These are phyloP conservation scores for Hartigia nigra DNA, from an alignment of 2,888 invertebrate genomes.

Conservation along the genomic window DNA sequence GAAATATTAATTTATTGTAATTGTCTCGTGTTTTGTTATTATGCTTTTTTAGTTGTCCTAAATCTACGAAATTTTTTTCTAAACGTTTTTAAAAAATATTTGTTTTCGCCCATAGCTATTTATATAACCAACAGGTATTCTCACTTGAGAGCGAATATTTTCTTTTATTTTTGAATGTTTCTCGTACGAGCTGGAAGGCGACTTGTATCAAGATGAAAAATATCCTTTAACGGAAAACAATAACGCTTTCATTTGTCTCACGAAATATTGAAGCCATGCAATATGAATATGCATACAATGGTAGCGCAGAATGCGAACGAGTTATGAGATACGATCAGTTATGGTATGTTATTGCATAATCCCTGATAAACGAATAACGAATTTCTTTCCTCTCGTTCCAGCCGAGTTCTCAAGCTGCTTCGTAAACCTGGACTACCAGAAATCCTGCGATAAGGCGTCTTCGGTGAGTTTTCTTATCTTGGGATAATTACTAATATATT, in stretches of 20 bases:
- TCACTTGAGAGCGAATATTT: background rate
- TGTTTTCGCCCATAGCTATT: background rate
- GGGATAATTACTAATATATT: too few relatives aligned
- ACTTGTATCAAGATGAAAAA: background rate
- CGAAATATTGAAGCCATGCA: slow-evolving; percentile 40
- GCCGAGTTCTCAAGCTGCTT: slow-evolving; percentile 23
- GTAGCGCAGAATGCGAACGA: background rate
- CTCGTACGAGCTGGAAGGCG: background rate
- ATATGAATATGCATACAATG: slow-evolving; percentile 32
- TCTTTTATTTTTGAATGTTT: background rate
- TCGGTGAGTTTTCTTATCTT: background rate
- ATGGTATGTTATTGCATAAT: background rate
- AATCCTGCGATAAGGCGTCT: background rate
- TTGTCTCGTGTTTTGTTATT: background rate
- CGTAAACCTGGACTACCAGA: background rate
- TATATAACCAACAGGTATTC: background rate
- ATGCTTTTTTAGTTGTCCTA: background rate
- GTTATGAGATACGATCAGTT: background rate
- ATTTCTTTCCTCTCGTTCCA: slow-evolving; percentile 35
- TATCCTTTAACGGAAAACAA: slow-evolving; percentile 44
- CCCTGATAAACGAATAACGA: slow-evolving; percentile 31
- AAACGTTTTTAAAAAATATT: background rate
- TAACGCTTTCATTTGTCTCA: slow-evolving; percentile 48
- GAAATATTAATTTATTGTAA: background rate
- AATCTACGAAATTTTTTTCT: background rate